These are phyloP conservation scores for Gonatopus flavifemur DNA, from an alignment of 1,140 invertebrate species.

Conservation along the genomic window DNA sequence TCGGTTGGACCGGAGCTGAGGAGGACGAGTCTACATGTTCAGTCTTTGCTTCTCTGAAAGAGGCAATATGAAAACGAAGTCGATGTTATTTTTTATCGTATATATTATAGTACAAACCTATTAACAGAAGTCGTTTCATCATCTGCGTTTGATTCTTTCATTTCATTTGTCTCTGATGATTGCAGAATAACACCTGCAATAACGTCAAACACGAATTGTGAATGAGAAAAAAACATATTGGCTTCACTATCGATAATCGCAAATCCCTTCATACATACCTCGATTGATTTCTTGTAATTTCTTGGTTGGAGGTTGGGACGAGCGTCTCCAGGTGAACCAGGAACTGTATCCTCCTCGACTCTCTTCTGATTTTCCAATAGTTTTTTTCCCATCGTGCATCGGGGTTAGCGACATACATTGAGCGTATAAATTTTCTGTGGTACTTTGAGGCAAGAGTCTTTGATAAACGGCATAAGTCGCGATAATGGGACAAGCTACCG, in stretches of 20 bases:
- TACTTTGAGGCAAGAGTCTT: constrained; percentile 69
- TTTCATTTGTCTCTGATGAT: constrained; percentile 14
- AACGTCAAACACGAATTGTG: background rate
- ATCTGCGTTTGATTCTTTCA: constrained; percentile 11
- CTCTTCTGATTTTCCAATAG: constrained; percentile 43
- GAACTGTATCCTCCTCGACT: constrained; percentile 54
- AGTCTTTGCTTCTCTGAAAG: constrained; percentile 20
- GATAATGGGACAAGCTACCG: constrained; percentile 82
- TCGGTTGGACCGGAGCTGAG: background rate
- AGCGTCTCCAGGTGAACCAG: constrained; percentile 65
- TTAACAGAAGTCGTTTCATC: constrained; percentile 16
- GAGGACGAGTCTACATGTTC: constrained; percentile 11
- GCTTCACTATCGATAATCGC: too few species aligned
- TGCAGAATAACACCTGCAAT: constrained; percentile 13
- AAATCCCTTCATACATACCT: constrained; percentile 29
- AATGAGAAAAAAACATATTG: too few species aligned
- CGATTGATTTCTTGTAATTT: constrained; percentile 33
- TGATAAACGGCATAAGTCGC: constrained; percentile 83
- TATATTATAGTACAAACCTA: background rate
- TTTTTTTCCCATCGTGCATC: constrained; percentile 45
- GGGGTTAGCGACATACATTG: constrained; percentile 50
- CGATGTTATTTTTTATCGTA: background rate
- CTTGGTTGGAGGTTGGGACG: constrained; percentile 44
- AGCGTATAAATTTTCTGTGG: constrained; percentile 48
- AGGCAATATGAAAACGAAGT: background rate